Conservation (phyloP, 2,888 invertebrate genomes). For the Calephelis perditalis region DNA sequence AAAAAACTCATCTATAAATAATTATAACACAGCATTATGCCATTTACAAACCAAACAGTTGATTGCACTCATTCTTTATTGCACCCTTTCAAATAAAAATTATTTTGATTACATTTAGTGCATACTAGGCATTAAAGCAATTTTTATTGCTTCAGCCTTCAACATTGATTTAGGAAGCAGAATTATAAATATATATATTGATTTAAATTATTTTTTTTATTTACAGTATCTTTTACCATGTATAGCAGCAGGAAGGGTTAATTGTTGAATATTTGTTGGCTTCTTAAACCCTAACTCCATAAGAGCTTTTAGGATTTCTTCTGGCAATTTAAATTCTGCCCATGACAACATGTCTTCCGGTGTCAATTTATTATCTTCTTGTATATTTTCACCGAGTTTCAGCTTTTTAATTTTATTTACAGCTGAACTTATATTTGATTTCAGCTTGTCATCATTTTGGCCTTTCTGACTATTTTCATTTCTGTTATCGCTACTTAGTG, state of each 20-base stretch:
- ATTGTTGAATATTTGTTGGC: slow-evolving; percentile 93
- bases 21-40: too few species aligned
- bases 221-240: slow-evolving; percentile 74
- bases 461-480: slow-evolving; percentile 22
- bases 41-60: too few species aligned
- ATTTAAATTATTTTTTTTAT: too few species aligned
- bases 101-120: too few species aligned
- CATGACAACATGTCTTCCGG: slow-evolving; percentile 78
- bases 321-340: slow-evolving; percentile 83
- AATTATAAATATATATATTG: neutral
- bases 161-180: too few species aligned
- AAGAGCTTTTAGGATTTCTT: slow-evolving; percentile 84
- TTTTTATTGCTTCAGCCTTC: too few species aligned
- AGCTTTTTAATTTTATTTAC: slow-evolving; percentile 36
- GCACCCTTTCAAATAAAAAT: too few species aligned
- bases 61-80: too few species aligned
- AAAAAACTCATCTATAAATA: too few species aligned
- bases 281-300: slow-evolving; percentile 85
- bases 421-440: neutral
- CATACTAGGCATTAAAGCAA: too few species aligned
- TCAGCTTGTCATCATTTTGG: neutral
- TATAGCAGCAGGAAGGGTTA: slow-evolving; percentile 90
- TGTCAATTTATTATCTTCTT: slow-evolving; percentile 40
- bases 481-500: slow-evolving; percentile 41
- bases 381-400: slow-evolving; percentile 51